Percentiles rank a stretch among this genome's conserved stretches.
Evolutionary conservation across 1,140 invertebrate species (phyloP).

Genomic region (Catajapyx aquilonaris): DNA sequence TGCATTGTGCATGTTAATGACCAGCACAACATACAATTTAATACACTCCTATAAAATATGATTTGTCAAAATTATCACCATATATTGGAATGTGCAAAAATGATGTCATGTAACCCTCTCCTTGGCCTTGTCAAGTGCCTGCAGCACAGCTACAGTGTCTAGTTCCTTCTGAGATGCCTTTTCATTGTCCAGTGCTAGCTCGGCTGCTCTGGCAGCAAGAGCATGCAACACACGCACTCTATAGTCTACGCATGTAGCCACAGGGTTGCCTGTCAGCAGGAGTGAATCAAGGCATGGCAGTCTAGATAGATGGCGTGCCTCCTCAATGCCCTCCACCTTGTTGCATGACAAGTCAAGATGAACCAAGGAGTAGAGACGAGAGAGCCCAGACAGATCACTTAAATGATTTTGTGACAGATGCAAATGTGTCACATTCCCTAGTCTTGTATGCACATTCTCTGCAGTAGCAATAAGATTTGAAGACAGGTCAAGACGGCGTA

Average conservation of each 20-base stretch:
- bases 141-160: conserved; percentile 71
- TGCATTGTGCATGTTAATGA: too few species aligned
- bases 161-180: conserved; percentile 67
- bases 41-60: too few species aligned
- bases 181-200: conserved; percentile 68
- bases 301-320: conserved; percentile 53
- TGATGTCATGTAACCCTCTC: conserved; percentile 34
- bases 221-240: conserved; percentile 67
- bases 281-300: conserved; percentile 72
- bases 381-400: conserved; percentile 46
- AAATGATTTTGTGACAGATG: conserved; percentile 73
- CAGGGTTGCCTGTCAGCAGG: conserved; percentile 67
- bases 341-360: conserved; percentile 73
- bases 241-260: conserved; percentile 71
- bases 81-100: too few species aligned
- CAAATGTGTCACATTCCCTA: conserved; percentile 74
- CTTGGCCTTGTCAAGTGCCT: conserved; percentile 52
- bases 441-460: conserved; percentile 54
- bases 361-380: conserved; percentile 64
- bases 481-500: conserved; percentile 47
- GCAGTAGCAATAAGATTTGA: conserved; percentile 49
- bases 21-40: too few species aligned
- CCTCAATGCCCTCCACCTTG: conserved; percentile 50
- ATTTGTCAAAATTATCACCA: too few species aligned
- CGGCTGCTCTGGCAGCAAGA: conserved; percentile 50